Evolutionary conservation across 1,140 invertebrate species (phyloP).

Genomic region (Acromyrmex echinatior): DNA sequence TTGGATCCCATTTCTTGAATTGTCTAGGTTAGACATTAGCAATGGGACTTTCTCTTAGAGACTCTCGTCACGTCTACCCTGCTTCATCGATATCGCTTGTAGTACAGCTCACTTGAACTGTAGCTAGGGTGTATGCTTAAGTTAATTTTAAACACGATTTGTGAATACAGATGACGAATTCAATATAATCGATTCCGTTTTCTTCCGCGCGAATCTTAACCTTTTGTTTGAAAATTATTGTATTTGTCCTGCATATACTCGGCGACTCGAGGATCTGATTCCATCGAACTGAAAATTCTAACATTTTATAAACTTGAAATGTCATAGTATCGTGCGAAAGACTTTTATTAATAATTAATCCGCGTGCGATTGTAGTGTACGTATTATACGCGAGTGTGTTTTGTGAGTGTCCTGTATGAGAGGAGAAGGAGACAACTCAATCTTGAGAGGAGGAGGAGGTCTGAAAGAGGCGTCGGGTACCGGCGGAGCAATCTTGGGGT

Average conservation of each 20-base stretch:
- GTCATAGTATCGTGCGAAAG: neutral
- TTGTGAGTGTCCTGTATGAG: neutral
- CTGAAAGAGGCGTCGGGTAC: neutral
- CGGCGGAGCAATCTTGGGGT: neutral
- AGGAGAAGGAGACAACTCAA: neutral
- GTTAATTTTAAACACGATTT: neutral
- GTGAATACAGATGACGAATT: neutral
- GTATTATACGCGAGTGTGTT: neutral
- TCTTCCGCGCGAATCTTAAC: neutral
- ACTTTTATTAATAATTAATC: neutral
- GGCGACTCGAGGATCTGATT: neutral
- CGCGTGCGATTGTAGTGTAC: neutral
- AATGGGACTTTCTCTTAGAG: neutral
- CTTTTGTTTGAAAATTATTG: neutral
- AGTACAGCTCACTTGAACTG: neutral
- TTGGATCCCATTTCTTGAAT: neutral
- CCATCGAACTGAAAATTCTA: neutral
- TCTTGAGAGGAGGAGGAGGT: neutral
- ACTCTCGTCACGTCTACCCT: neutral
- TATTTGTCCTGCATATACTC: neutral
- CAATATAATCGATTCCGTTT: neutral
- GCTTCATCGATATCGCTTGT: neutral
- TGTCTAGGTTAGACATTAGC: neutral
- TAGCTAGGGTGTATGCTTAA: no score
- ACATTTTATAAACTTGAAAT: neutral